A percentile compares a stretch with the other conserved stretches of the same genome.
Evolutionary conservation across 1,140 invertebrate species (phyloP).

Genomic region (Phthorimaea operculella): DNA sequence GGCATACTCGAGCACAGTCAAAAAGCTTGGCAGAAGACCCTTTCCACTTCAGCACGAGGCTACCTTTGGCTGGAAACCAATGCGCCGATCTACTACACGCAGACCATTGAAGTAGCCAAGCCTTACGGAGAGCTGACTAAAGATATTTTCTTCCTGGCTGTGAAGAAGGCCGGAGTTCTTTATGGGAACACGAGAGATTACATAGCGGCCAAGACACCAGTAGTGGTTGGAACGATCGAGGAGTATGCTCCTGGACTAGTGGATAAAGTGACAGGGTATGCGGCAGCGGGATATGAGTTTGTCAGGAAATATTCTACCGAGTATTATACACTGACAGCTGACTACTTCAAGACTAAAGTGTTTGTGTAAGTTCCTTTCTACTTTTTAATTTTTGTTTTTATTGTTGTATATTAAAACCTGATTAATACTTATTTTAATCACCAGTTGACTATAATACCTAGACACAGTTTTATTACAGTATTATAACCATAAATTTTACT

Average conservation of each 20-base stretch:
- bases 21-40: slow-evolving; percentile 68
- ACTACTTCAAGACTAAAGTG: slow-evolving; percentile 77
- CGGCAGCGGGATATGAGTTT: slow-evolving; percentile 43
- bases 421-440: no score
- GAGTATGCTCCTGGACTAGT: slow-evolving; percentile 76
- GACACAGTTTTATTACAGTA: no score
- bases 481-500: no score
- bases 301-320: slow-evolving; percentile 59
- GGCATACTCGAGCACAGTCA: slow-evolving; percentile 72
- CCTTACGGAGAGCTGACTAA: slow-evolving; percentile 72
- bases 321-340: slow-evolving; percentile 57
- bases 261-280: slow-evolving; percentile 67
- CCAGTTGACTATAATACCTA: no score
- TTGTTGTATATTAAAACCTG: no score
- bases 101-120: slow-evolving; percentile 64
- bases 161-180: slow-evolving; percentile 65
- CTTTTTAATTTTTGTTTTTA: background rate
- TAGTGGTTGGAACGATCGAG: slow-evolving; percentile 73
- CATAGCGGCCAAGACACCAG: slow-evolving; percentile 71
- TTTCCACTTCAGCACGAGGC: slow-evolving; percentile 68
- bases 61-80: slow-evolving; percentile 73
- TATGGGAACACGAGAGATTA: slow-evolving; percentile 68
- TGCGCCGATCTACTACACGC: slow-evolving; percentile 74
- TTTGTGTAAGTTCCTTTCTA: slow-evolving; percentile 76
- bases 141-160: slow-evolving; percentile 67